A percentile compares a stretch with the other conserved stretches of the same genome.
phyloP scores from a whole-genome alignment of 2,888 invertebrate genomes.

The Hermaeophaga mercurialis region DNA sequence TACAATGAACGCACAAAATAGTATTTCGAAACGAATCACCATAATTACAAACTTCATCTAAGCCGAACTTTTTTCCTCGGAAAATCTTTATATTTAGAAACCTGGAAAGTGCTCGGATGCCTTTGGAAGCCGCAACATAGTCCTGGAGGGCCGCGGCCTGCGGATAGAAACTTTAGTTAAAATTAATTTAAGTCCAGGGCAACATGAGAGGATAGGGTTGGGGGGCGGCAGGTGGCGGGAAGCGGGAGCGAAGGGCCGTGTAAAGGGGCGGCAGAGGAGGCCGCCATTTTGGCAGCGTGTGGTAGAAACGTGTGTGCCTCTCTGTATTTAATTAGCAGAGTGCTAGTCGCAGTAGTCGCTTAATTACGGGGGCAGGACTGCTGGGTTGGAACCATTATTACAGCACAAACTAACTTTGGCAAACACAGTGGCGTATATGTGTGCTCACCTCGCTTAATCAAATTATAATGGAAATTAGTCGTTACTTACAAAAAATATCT shows the following conservation, averaged over 20 bases:
- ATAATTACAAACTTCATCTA: too few relatives aligned
- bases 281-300: conserved; percentile 53
- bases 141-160: not conserved
- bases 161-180: conserved; percentile 49
- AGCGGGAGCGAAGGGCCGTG: conserved; percentile 7
- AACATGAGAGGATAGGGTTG: conserved; percentile 32
- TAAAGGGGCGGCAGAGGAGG: conserved; percentile 26
- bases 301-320: conserved; percentile 53
- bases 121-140: not conserved
- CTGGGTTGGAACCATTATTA: conserved; percentile 53
- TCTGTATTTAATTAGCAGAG: conserved; percentile 57
- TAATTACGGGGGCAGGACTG: conserved; percentile 56
- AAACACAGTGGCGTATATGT: conserved; percentile 41
- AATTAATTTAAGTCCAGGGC: conserved; percentile 56
- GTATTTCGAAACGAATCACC: too few relatives aligned
- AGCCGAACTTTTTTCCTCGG: too few relatives aligned
- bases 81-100: too few relatives aligned
- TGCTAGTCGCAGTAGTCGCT: conserved; percentile 54
- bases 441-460: too few relatives aligned
- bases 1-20: too few relatives aligned
- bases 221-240: conserved; percentile 9
- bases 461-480: too few relatives aligned
- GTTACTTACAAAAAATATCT: too few relatives aligned
- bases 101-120: not conserved
- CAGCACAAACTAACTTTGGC: conserved; percentile 53